These are phyloP conservation scores for Colaptes auratus DNA, from an alignment of 2,113 vertebrate species.

Conservation along the genomic window DNA sequence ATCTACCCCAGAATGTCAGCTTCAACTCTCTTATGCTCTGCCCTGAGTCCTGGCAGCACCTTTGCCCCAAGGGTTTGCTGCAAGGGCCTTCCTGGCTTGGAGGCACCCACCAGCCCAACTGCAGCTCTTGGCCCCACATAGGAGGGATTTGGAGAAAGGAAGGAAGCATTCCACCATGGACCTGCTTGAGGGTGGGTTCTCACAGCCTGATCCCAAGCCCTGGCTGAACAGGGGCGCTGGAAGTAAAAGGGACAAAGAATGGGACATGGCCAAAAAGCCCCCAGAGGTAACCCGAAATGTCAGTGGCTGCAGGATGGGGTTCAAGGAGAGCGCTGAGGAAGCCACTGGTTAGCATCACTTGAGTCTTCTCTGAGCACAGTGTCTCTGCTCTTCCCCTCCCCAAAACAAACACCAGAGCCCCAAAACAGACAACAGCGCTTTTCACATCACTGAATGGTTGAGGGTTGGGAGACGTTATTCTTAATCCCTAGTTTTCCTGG, in stretches of 20 bases:
- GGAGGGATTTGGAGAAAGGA: accelerated
- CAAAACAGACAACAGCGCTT: not conserved
- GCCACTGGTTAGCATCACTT: not conserved
- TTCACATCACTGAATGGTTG: slow-evolving; percentile 71
- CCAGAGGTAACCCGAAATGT: not conserved
- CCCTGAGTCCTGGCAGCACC: accelerated
- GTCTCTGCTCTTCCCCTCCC: not conserved
- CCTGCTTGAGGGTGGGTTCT: not conserved
- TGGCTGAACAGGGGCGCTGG: no score
- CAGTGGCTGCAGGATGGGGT: not conserved
- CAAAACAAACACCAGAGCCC: not conserved
- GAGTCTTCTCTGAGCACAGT: not conserved
- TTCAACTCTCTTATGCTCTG: not conserved
- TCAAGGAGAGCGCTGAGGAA: not conserved
- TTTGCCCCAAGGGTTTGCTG: accelerated
- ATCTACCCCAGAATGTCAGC: not conserved
- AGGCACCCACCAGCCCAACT: not conserved
- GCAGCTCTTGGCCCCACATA: not conserved
- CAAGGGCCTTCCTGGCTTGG: not conserved
- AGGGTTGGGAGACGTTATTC: slow-evolving; percentile 1
- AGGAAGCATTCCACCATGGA: accelerated
- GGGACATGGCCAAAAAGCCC: not conserved
- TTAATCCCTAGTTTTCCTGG: slow-evolving; percentile 63
- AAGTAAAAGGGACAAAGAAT: not conserved
- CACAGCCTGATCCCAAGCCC: not conserved